Conservation (phyloP, 2,797 vertebrate genomes). For the Thalassophryne amazonica region DNA sequence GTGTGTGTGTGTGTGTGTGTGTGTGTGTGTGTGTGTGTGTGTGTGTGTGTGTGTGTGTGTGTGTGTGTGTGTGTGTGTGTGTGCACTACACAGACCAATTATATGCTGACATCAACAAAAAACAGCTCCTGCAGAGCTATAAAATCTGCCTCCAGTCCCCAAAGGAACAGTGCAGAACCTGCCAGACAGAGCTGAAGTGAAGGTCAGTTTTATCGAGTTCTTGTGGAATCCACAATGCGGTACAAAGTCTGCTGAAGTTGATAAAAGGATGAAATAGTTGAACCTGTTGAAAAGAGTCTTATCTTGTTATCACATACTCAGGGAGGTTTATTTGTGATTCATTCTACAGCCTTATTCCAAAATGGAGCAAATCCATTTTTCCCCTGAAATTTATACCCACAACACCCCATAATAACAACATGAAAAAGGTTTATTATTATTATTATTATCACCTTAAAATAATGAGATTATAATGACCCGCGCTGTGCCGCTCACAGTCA, state of each 20-base stretch:
- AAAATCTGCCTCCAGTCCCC: conserved; percentile 14
- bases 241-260: not conserved
- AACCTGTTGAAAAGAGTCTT: no score
- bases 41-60: not conserved
- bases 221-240: not conserved
- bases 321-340: no score
- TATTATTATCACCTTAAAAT: no score
- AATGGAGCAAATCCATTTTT: no score
- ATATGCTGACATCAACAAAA: conserved; percentile 44
- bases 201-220: conserved; percentile 5
- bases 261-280: not conserved
- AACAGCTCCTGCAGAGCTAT: conserved; percentile 2
- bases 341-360: no score
- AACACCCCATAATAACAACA: no score
- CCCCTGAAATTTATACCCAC: no score
- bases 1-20: not conserved
- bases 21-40: not conserved
- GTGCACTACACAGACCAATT: conserved; percentile 36
- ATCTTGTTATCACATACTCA: no score
- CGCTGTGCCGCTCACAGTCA: no score
- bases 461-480: no score
- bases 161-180: not conserved
- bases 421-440: no score
- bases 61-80: not conserved
- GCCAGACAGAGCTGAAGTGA: not conserved